Evolutionary conservation across 1,140 invertebrate species (phyloP), one percentile per base, ranked within the genome.

Genomic region (Heliconius nattereri): DNA sequence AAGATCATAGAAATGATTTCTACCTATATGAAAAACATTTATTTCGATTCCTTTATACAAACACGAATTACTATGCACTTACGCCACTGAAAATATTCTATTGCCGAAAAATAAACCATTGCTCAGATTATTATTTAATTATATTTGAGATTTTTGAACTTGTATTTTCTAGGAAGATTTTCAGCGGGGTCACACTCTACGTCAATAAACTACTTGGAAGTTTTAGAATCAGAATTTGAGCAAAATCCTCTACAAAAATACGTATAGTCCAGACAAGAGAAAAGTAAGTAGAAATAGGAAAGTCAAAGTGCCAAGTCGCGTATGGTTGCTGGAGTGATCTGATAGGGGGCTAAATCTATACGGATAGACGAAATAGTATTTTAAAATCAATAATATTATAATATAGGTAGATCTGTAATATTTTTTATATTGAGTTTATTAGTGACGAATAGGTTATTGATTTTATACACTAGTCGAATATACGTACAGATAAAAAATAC

Each of bases 221-320:
- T 85, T 81, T 75, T 78, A 54, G 57, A 75, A 72, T 37, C 84
- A 88, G 82, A 85, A 83, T 85, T 75, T 52, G 87, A 85, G 89
- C 84, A 90, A 86, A 79, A 85, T 80, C 71, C 79, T 88, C 91
- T 92, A 92, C 91, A 83, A 75, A 92, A 83, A 83, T 85, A 88
- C 83, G 85, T 85, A 88, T 85, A 91, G 85, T 90, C 87, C 86
- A 91, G 86, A 89, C 87, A 84, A 87, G 79, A 89, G 79, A 82
- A 85, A 83, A 76, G 40, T 76, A 72, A 75, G 80, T 78, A 86
- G 73, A 75, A 85, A 83, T 81, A 86, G 81, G 83, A 89, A 87
- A 85, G 87, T 85, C 84, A 84, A 83, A 82, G 89, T 92, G 90
- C 89, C 89, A 66, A 66, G 49, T 87, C 85, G 85, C 85, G 84